These are phyloP conservation scores for Dermatemys mawii DNA, from an alignment of 2,113 vertebrate species.

Conservation along the genomic window DNA sequence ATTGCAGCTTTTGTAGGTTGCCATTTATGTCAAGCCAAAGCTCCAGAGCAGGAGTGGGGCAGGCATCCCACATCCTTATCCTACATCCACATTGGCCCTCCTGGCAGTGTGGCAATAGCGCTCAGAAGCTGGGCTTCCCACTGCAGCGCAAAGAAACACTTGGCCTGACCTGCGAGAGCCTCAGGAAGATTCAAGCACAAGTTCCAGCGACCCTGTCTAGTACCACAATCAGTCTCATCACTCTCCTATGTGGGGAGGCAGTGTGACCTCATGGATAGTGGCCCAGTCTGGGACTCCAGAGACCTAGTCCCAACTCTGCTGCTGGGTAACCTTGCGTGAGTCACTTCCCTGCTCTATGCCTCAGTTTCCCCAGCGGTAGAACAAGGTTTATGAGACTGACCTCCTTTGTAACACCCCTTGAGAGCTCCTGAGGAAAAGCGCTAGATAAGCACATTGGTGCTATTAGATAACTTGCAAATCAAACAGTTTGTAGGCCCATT, in stretches of 20 bases:
- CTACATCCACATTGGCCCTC: background rate
- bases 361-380: background rate
- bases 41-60: background rate
- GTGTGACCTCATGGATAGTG: background rate
- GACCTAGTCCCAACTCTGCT: too few species aligned
- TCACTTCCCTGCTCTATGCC: background rate
- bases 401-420: background rate
- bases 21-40: background rate
- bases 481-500: background rate
- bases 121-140: background rate
- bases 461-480: background rate
- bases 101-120: background rate
- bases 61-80: background rate
- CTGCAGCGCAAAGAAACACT: background rate
- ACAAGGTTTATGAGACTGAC: background rate
- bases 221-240: background rate
- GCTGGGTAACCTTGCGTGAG: too few species aligned
- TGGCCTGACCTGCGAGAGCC: background rate
- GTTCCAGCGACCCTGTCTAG: background rate
- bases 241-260: background rate
- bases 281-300: background rate
- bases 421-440: background rate
- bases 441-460: background rate
- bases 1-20: background rate
- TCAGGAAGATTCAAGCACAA: background rate